phyloP scores from a whole-genome alignment of 1,140 invertebrate species.

The Oreohelix idahoensis region DNA sequence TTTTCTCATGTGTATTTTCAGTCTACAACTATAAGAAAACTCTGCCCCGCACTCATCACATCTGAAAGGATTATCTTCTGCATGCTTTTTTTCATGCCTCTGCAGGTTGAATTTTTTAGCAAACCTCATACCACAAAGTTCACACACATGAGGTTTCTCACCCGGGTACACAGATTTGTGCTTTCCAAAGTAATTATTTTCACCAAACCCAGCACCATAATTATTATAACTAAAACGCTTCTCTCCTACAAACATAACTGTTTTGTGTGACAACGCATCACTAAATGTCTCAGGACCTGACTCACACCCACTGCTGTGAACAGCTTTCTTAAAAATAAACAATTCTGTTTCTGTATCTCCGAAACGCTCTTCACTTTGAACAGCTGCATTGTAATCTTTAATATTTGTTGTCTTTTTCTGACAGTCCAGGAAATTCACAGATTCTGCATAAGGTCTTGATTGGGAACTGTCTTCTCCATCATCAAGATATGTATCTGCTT shows the following conservation, averaged over 20 bases:
- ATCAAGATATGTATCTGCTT: not conserved
- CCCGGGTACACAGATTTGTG: slow-evolving; percentile 78
- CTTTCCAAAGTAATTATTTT: slow-evolving; percentile 81
- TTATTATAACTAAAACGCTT: not conserved
- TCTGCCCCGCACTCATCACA: slow-evolving; percentile 81
- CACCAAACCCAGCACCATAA: slow-evolving; percentile 5
- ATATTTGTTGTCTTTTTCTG: not conserved
- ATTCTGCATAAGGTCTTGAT: not conserved
- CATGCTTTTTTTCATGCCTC: slow-evolving; percentile 73
- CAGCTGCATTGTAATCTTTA: not conserved
- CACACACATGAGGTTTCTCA: slow-evolving; percentile 73
- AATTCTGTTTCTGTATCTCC: not conserved
- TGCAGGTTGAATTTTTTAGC: slow-evolving; percentile 74
- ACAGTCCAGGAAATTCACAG: not conserved
- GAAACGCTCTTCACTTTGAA: not conserved
- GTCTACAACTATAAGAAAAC: slow-evolving; percentile 91
- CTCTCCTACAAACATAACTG: not conserved
- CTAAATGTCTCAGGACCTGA: not conserved
- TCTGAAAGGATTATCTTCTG: slow-evolving; percentile 87
- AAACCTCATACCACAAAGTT: slow-evolving; percentile 82
- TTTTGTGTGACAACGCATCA: not conserved
- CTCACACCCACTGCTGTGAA: not conserved
- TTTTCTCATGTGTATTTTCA: slow-evolving; percentile 33
- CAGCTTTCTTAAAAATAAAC: not conserved
- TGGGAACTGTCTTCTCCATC: not conserved